These are phyloP conservation scores for Holacanthella duospinosa DNA, from an alignment of 2,888 invertebrate genomes.

Conservation along the genomic window DNA sequence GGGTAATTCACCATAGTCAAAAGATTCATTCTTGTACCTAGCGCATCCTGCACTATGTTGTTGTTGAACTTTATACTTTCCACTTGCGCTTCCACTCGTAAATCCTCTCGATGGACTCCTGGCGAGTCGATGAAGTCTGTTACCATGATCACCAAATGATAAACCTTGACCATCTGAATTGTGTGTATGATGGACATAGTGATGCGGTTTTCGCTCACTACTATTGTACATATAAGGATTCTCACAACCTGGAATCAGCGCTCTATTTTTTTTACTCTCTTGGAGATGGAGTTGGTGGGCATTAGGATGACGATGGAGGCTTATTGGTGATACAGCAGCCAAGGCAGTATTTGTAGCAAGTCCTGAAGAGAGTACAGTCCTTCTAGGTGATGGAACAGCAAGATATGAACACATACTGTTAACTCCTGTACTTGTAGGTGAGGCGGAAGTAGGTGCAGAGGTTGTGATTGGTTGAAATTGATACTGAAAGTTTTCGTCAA, in stretches of 20 bases:
- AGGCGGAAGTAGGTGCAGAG: neutral
- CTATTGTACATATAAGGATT: constrained; percentile 30
- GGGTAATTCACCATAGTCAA: constrained; percentile 37
- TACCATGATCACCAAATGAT: neutral
- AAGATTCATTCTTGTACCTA: constrained; percentile 16
- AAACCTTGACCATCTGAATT: neutral
- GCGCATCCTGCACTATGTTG: neutral
- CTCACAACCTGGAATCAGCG: constrained; percentile 30
- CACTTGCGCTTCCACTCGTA: neutral
- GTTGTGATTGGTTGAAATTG: constrained; percentile 7
- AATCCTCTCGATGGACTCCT: neutral
- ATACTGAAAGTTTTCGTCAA: constrained; percentile 22
- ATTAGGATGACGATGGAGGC: constrained; percentile 36
- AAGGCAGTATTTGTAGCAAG: constrained; percentile 19
- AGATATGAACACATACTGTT: constrained; percentile 15
- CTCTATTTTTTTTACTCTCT: constrained; percentile 34
- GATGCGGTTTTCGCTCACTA: constrained; percentile 20
- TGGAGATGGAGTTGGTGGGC: constrained; percentile 33
- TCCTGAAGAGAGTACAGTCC: neutral
- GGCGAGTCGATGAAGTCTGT: neutral
- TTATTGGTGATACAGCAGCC: constrained; percentile 34
- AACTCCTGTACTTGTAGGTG: neutral
- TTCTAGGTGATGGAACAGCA: constrained; percentile 32
- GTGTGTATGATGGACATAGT: neutral
- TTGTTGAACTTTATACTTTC: neutral